Evolutionary conservation across 2,113 vertebrate genomes (phyloP), one percentile per base, ranked within the genome.

Genomic region (Gnathonemus longibarbis): DNA sequence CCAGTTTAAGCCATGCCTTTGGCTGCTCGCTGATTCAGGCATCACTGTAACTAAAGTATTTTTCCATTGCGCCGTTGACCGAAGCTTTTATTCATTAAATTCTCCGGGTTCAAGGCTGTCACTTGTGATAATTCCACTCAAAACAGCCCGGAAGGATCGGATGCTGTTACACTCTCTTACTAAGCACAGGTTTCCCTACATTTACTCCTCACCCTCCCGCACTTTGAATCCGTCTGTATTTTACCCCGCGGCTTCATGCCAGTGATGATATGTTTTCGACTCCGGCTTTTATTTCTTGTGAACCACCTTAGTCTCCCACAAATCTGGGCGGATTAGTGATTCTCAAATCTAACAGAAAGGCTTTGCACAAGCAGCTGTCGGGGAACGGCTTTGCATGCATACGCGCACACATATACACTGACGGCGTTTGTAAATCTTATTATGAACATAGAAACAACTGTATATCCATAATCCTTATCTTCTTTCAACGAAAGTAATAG

Each of bases 1-100:
- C 94, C 92, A 92, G 93, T 91, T 92, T 93, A 91, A 89, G 90
- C 88, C 91, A 88, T 93, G 93, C 90, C 92, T 92, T 89, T 94
- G 94, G 91, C 93, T 92, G 9, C 48, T 48, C 91, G 83, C 56
- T 84, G 89, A 91, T 91, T 89, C 91, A 91, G 89, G 58, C 89
- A 88, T 91, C 90, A 90, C 87, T 87, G 83, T 87, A 66, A 83
- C 83, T 86, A 84, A 88, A 84, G 77, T 89, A 45, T 89, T 92
- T 62, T 89, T 83, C 39, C 21, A 84, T 50, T 84, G 88, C 50
- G 2, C 70, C 31, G 48, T 70, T 66, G 15, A 50, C 90, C 83
- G 88, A 21, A 27, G 52, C 66, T 91, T 91, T 66, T 87, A 80
- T 87, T 89, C 86, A 74, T 84, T 91, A 53, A 89, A 91, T 89